Evolutionary conservation across 2,888 invertebrate genomes (phyloP), one percentile per base, ranked within the genome.

Genomic region (Copidosoma aretas): DNA sequence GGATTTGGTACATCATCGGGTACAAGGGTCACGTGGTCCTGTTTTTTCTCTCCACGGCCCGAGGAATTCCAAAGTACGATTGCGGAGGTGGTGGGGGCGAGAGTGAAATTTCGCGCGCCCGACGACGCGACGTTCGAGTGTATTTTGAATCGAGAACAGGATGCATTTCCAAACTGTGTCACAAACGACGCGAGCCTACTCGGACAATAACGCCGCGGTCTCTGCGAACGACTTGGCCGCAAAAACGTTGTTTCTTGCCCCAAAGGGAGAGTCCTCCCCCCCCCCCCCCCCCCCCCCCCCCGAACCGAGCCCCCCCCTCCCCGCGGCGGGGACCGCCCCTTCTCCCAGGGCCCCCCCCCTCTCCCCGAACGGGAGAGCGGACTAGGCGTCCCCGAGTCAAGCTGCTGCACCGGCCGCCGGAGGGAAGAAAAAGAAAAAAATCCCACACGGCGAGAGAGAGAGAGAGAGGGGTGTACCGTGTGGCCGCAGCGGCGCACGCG

Each of bases 401-500:
- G 8, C n/a, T n/a, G 69, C 69, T 66, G 69, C 65, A 65, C 68
- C 53, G 63, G 68, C 62, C 63, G 19, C 51, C 52, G 70, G 63
- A 67, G 60, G 68, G 49, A 72, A 17, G 58, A 59, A 66, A 70
- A 60, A 59, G 51, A 39, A 68, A 70, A 52, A 49, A 24, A 54
- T 43, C 60, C 41, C 46, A 24, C 17, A 12, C n/a, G 32, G 21
- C 17, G 56, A 58, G 43, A 52, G 52, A 22, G 70, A 73, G 70
- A 73, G 74, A 72, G 71, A 71, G 73, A 73, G 59, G 58, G 32
- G 51, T 51, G 25, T 22, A 32, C 46, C 49, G 49, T 54, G 62
- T 60, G 60, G 54, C 54, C 53, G 66, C 41, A 32, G 54, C 51
- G 25, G 67, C 61, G 39, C 56, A n/a, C 21, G 41, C 32, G 59